Conservation (phyloP, 1,140 invertebrate species). For the Harpegnathos saltator region DNA sequence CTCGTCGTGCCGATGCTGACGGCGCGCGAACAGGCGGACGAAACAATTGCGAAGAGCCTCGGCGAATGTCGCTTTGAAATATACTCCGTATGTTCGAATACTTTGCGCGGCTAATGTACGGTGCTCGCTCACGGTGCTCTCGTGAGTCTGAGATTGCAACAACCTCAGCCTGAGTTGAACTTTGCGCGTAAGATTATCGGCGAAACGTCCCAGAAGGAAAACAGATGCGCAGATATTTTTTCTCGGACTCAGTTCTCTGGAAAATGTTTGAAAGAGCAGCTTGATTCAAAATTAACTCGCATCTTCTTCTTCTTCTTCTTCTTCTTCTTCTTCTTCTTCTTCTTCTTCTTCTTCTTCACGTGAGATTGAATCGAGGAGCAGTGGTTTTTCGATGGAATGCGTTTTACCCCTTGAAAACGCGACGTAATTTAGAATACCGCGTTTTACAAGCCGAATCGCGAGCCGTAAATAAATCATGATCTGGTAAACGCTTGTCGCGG, state of each 20-base stretch:
- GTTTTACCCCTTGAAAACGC: not conserved
- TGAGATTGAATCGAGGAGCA: not conserved
- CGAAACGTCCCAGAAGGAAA: no score
- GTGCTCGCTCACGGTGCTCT: not conserved
- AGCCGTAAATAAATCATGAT: conserved; percentile 30
- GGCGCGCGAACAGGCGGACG: not conserved
- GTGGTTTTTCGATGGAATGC: not conserved
- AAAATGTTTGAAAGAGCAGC: not conserved
- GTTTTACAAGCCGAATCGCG: conserved; percentile 4
- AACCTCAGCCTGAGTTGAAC: no score
- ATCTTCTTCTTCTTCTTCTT: not conserved
- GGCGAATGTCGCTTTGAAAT: conserved; percentile 7
- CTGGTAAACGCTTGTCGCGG: conserved; percentile 10
- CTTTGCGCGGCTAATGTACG: not conserved
- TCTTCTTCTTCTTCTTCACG: no score
- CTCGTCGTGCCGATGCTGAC: conserved; percentile 13
- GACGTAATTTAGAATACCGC: not conserved
- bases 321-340: no score
- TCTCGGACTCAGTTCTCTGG: no score
- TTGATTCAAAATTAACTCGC: not conserved
- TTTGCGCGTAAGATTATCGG: no score
- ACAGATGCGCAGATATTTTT: no score
- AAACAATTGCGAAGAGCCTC: not conserved
- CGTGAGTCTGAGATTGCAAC: not conserved
- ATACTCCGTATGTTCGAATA: not conserved